Conservation (phyloP, 2,113 vertebrate genomes). For the Rallus limicola region DNA sequence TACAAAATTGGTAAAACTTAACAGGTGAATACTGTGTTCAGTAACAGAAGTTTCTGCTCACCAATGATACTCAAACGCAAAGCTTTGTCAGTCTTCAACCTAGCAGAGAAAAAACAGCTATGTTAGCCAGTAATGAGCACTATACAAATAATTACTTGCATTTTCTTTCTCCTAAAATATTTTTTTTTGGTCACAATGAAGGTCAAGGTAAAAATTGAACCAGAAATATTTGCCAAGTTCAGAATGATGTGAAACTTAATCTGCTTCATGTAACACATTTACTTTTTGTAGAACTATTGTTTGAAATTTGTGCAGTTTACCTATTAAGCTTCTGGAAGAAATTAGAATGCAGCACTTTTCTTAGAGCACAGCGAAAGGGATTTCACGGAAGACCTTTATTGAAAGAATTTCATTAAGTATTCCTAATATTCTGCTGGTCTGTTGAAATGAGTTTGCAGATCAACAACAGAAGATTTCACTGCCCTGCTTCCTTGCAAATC, state of each 20-base stretch:
- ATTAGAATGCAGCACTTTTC: neutral
- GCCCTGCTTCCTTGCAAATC: neutral
- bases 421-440: neutral
- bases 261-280: neutral
- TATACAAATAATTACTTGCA: neutral
- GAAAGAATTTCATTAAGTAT: neutral
- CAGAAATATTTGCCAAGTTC: neutral
- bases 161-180: neutral
- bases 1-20: neutral
- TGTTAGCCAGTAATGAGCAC: conserved; percentile 11
- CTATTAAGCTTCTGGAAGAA: neutral
- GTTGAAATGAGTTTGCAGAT: neutral
- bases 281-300: neutral
- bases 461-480: neutral
- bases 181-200: neutral
- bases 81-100: conserved; percentile 89
- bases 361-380: neutral
- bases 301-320: neutral
- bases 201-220: neutral
- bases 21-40: neutral
- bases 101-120: conserved; percentile 7
- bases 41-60: conserved; percentile 65
- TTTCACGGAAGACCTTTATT: neutral
- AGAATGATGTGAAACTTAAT: neutral
- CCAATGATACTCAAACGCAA: conserved; percentile 85